Evolutionary conservation across 2,113 vertebrate species (phyloP), one percentile per base, ranked within the genome.

Genomic region (Clinocottus analis): DNA sequence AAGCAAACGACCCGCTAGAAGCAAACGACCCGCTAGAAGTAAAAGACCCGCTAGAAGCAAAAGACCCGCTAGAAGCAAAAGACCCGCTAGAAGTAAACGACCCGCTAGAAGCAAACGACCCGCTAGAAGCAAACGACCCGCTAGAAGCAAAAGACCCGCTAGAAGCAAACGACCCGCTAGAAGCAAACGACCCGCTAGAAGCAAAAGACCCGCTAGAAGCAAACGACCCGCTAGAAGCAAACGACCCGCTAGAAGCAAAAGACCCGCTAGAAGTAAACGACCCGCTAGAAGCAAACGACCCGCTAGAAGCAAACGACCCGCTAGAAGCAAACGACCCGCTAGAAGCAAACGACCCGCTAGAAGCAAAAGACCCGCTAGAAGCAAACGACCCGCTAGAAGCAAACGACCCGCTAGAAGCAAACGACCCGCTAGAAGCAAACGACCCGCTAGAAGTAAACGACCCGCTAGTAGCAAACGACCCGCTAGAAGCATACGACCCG

Each of bases 91-190:
- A 45, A 51, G 27, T n/a, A n/a, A n/a, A n/a, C n/a, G n/a, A n/a
- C n/a, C n/a, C n/a, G n/a, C n/a, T n/a, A n/a, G n/a, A n/a, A n/a
- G 64, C 58, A 47, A 65, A 39, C 68, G 45, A 83, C n/a, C 33
- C 5, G n/a, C 65, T 63, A 11, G 21, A 45, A 51, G 27, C n/a
- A n/a, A n/a, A n/a, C n/a, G n/a, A n/a, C n/a, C n/a, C n/a, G n/a
- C n/a, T n/a, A n/a, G n/a, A n/a, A n/a, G 64, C 58, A 47, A 65
- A 39, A 71, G 45, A 83, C n/a, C 33, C 5, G n/a, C 65, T 63
- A 11, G 21, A 45, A 51, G 27, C 58, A 47, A 65, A 39, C 68
- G 45, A 83, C n/a, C 33, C 5, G n/a, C 65, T 63, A 11, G 21
- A 45, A 51, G 27, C n/a, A n/a, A n/a, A n/a, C n/a, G n/a, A n/a